Evolutionary conservation across 2,888 invertebrate genomes (phyloP), one percentile per base, ranked within the genome.

Genomic region (Dicycla oo): DNA sequence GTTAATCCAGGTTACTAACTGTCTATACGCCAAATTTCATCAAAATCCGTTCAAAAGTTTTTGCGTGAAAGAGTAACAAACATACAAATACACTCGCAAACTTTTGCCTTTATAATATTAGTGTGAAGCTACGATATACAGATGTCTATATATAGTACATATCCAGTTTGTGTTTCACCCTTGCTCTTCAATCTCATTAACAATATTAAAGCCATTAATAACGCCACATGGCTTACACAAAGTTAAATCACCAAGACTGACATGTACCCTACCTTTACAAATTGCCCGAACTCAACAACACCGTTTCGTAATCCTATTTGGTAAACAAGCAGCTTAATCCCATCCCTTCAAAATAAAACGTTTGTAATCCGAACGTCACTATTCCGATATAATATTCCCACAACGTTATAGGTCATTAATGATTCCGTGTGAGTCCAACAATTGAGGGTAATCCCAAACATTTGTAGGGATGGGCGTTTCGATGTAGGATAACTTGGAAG

Each of bases 371-470:
- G 57, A 53, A 47, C 66, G 69, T 81, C 83, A 81, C 72, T 83
- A 83, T 73, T 57, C 57, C 71, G 43, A 79, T 83, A 80, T 85
- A 83, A 80, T 83, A 83, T 83, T 83, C 85, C 73, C 71, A 77
- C 43, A 75, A 56, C 78, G 78, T 80, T 64, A 80, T 64, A n/a
- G 49, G 56, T 68, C 81, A 84, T 84, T 85, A 84, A 69, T 65
- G 73, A 84, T 84, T 84, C 85, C 64, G 73, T 84, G 69, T 84
- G 85, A 78, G 85, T 73, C 71, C 68, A 57, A 63, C 53, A 7
- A 34, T 67, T 63, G 66, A 51, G 47, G 38, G 66, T 85, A 82
- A 80, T 80, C 83, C 80, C 26, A 66, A 74, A 85, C 76, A 76
- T 76, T 84, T 71, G 53, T 73, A 79, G 70, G 65, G 82, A 65